These are phyloP conservation scores for Pristionchus arcanus DNA, from an alignment of 2,888 invertebrate species.

Conservation along the genomic window DNA sequence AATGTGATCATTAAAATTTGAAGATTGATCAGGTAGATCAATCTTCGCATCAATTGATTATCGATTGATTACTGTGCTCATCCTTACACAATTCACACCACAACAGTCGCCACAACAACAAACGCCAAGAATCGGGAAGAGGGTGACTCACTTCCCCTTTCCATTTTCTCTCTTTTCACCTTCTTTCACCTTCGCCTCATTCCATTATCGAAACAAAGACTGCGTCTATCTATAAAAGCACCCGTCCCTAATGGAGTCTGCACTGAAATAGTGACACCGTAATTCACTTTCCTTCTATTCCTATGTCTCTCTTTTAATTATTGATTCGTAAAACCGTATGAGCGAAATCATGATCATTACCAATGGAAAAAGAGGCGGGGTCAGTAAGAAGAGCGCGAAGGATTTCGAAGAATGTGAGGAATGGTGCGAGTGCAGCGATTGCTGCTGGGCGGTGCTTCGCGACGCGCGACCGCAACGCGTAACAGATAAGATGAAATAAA, in stretches of 20 bases:
- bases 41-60: slow-evolving; percentile 16
- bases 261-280: not conserved
- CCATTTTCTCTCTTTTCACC: slow-evolving; percentile 19
- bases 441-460: slow-evolving; percentile 13
- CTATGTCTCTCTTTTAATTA: not conserved
- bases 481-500: slow-evolving; percentile 37
- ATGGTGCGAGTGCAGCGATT: slow-evolving; percentile 28
- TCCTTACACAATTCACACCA: slow-evolving; percentile 22
- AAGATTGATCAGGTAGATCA: not conserved
- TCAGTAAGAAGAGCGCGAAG: not conserved
- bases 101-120: slow-evolving; percentile 44
- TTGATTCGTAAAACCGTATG: too few relatives aligned
- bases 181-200: slow-evolving; percentile 8
- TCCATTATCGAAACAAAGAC: slow-evolving; percentile 38
- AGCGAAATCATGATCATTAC: not conserved
- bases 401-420: slow-evolving; percentile 48
- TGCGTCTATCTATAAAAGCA: not conserved
- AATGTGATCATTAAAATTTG: not conserved
- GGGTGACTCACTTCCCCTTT: slow-evolving; percentile 36
- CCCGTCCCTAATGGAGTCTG: not conserved
- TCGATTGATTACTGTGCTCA: slow-evolving; percentile 13
- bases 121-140: slow-evolving; percentile 41
- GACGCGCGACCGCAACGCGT: slow-evolving; percentile 40
- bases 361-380: slow-evolving; percentile 40
- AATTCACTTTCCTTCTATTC: not conserved